phyloP scores from a whole-genome alignment of 2,113 vertebrate species.

The Danionella cerebrum region DNA sequence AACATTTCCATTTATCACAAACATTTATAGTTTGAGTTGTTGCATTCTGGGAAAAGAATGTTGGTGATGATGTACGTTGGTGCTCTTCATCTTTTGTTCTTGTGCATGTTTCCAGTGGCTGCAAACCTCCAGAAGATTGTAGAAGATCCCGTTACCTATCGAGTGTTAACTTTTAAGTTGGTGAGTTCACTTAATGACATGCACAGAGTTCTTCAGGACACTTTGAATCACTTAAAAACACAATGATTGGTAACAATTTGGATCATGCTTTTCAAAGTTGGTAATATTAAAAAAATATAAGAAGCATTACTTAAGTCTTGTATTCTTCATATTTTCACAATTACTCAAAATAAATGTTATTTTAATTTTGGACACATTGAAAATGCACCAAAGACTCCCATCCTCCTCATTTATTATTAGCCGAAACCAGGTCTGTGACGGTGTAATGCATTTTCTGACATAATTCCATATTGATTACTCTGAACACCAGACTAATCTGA shows the following conservation, averaged over 20 bases:
- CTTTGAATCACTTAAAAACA: background rate
- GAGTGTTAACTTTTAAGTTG: conserved; percentile 96
- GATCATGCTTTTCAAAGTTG: no score
- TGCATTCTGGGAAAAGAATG: no score
- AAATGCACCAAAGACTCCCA: no score
- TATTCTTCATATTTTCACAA: no score
- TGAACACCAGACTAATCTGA: background rate
- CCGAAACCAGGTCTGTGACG: background rate
- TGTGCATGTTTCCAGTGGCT: conserved; percentile 78
- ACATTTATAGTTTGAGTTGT: no score
- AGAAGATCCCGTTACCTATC: conserved; percentile 92
- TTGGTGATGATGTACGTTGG: background rate
- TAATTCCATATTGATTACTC: conserved; percentile 13
- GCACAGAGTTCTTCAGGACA: background rate
- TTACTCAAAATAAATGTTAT: no score
- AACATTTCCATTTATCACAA: no score
- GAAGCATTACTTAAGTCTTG: no score
- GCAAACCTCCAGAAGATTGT: conserved; percentile 99
- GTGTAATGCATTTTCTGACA: conserved; percentile 5
- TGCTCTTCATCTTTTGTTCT: no score
- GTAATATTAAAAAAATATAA: no score
- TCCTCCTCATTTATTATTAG: background rate
- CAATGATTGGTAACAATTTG: no score
- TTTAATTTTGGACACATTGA: no score
- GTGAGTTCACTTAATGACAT: conserved; percentile 71